A percentile compares a stretch with the other conserved stretches of the same genome.
Evolutionary conservation across 2,797 vertebrate species (phyloP).

Genomic region (Pelobates cultripes): DNA sequence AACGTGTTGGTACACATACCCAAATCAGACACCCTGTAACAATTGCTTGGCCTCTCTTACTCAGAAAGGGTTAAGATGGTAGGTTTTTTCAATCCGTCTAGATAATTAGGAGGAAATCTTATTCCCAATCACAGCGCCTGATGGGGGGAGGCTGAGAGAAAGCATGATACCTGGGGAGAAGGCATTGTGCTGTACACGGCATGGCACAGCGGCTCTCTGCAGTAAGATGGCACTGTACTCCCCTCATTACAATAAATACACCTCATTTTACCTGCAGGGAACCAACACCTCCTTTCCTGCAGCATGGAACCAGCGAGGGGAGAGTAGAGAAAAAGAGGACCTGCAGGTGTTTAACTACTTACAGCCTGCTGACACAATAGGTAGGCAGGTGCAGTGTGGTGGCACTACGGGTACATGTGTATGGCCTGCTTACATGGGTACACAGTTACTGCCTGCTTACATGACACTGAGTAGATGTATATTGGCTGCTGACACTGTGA

Average conservation of each 20-base stretch:
- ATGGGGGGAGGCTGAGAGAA: slow-evolving; percentile 19
- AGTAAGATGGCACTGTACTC: slow-evolving; percentile 29
- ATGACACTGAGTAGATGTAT: too few species aligned
- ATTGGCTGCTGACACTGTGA: too few species aligned
- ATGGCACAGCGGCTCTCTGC: slow-evolving; percentile 39
- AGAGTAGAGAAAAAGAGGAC: neutral
- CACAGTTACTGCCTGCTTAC: too few species aligned
- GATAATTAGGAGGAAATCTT: slow-evolving; percentile 49
- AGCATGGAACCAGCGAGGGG: slow-evolving; percentile 2
- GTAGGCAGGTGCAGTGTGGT: slow-evolving; percentile 7
- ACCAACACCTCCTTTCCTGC: slow-evolving; percentile 24
- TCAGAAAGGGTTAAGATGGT: slow-evolving; percentile 35
- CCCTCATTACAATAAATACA: slow-evolving; percentile 56
- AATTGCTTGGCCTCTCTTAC: slow-evolving; percentile 16
- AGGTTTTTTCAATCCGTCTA: slow-evolving; percentile 10
- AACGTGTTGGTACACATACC: neutral
- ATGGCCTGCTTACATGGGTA: too few species aligned
- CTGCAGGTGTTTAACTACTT: slow-evolving; percentile 42
- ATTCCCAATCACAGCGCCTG: slow-evolving; percentile 43
- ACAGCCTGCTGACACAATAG: neutral
- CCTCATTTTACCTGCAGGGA: slow-evolving; percentile 56
- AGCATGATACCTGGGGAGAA: slow-evolving; percentile 42
- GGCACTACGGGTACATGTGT: neutral
- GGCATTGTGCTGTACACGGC: slow-evolving; percentile 44
- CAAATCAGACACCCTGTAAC: neutral